A percentile compares a stretch with the other conserved stretches of the same genome.
These are phyloP conservation scores for Condylostylus longicornis DNA, from an alignment of 1,140 invertebrate genomes.

Conservation along the genomic window DNA sequence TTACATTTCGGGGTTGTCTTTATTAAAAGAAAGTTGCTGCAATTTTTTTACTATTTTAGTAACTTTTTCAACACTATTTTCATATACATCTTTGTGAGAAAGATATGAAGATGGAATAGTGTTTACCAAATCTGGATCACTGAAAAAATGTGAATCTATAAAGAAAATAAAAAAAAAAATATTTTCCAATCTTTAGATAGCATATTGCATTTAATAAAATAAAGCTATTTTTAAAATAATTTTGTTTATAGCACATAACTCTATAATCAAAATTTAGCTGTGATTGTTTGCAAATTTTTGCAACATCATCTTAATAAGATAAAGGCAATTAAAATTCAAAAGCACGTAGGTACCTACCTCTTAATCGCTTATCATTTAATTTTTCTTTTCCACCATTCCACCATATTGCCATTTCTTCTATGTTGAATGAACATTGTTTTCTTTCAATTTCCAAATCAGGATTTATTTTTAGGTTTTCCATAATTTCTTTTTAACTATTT, in stretches of 20 bases:
- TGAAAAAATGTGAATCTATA: conserved; percentile 54
- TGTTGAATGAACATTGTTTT: conserved; percentile 54
- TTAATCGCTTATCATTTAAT: conserved; percentile 38
- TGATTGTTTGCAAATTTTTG: no score
- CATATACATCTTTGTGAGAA: conserved; percentile 73
- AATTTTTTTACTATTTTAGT: conserved; percentile 55
- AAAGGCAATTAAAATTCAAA: conserved; percentile 32
- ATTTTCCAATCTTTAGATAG: background rate
- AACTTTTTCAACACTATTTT: conserved; percentile 57
- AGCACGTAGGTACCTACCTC: conserved; percentile 12
- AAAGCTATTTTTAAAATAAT: no score
- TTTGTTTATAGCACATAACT: no score
- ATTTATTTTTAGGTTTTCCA: no score
- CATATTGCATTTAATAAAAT: no score
- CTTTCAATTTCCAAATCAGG: conserved; percentile 58
- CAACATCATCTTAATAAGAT: background rate
- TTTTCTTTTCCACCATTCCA: conserved; percentile 60
- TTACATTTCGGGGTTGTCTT: no score
- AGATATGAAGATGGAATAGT: conserved; percentile 54
- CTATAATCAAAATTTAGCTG: no score
- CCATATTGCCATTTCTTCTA: conserved; percentile 57
- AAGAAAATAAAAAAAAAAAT: conserved; percentile 24
- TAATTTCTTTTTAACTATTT: no score
- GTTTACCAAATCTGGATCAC: conserved; percentile 52
- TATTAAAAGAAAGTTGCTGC: no score